A percentile compares a stretch with the other conserved stretches of the same genome.
phyloP scores from a whole-genome alignment of 1,140 invertebrate genomes.

The Aphis craccivora region DNA sequence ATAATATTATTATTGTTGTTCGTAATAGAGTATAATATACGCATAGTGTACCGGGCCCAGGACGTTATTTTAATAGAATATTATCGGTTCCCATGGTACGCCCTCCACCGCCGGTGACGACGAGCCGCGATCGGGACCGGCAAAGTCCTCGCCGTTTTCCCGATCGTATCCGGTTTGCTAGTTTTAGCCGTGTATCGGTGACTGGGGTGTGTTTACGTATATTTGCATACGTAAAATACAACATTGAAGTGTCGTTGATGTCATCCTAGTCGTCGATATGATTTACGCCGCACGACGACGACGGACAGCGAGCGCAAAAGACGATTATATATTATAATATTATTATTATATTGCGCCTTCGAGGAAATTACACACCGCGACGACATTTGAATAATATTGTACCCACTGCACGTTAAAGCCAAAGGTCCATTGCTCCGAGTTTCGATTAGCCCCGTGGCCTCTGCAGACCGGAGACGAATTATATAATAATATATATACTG shows the following conservation, averaged over 20 bases:
- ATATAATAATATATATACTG: not conserved
- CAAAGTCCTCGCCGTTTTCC: not conserved
- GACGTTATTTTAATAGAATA: slow-evolving; percentile 31
- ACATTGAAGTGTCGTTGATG: not conserved
- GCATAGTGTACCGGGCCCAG: not conserved
- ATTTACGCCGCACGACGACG: not conserved
- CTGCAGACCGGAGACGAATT: not conserved
- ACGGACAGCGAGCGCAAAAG: not conserved
- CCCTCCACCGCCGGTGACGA: not conserved
- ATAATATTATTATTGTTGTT: not conserved
- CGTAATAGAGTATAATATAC: not conserved
- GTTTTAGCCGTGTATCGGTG: not conserved
- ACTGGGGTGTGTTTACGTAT: not conserved
- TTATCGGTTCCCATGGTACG: slow-evolving; percentile 45
- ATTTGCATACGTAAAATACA: not conserved
- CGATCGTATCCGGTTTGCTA: not conserved
- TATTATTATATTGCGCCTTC: not conserved
- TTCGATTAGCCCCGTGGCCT: no score
- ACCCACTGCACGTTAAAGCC: no score
- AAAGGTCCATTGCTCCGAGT: not conserved
- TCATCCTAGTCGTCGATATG: not conserved
- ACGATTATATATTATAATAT: not conserved
- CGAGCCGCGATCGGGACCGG: not conserved
- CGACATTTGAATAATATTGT: not conserved
- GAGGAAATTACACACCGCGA: slow-evolving; percentile 1